phyloP scores from a whole-genome alignment of 2,113 vertebrate genomes.

The Tamias sibiricus region DNA sequence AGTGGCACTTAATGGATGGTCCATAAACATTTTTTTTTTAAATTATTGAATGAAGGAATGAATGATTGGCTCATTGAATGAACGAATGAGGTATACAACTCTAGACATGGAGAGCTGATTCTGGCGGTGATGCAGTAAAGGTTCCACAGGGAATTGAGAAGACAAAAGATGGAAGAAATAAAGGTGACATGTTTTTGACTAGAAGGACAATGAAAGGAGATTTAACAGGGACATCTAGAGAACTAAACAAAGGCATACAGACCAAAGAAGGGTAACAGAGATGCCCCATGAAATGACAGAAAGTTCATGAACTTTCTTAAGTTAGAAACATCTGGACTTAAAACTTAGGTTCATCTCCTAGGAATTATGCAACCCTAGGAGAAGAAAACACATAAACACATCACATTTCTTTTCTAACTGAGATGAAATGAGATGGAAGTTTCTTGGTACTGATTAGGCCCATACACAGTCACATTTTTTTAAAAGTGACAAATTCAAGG shows the following conservation, averaged over 20 bases:
- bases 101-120: not conserved
- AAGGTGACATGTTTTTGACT: not conserved
- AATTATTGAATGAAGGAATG: not conserved
- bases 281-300: not conserved
- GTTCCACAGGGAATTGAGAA: not conserved
- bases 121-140: not conserved
- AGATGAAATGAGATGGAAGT: not conserved
- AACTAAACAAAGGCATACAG: conserved; percentile 37
- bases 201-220: not conserved
- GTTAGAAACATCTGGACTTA: not conserved
- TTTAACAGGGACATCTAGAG: not conserved
- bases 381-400: not conserved
- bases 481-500: not conserved
- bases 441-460: not conserved
- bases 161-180: not conserved
- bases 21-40: not conserved
- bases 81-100: not conserved
- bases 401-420: not conserved
- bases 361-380: not conserved
- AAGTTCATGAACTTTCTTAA: not conserved
- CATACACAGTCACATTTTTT: not conserved
- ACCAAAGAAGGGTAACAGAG: not conserved
- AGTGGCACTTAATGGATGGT: not conserved
- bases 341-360: not conserved
- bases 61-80: not conserved